Percentiles rank a stretch among this genome's conserved stretches.
Conservation (phyloP, 92 coral and sea anemone genomes). For the Bergia sp. region DNA sequence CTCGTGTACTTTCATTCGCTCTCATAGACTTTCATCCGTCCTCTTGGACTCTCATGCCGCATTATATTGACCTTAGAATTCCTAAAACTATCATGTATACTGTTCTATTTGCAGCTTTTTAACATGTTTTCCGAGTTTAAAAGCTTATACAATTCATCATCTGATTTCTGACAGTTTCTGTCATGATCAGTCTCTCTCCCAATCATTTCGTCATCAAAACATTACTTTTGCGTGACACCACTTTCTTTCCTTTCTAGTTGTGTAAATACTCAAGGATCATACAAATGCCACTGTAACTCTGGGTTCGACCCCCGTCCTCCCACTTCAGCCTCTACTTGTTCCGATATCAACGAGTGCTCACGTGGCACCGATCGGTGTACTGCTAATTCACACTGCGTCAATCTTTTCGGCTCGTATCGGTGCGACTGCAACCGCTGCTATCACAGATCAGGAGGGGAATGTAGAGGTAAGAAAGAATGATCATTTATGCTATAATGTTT, state of each 20-base stretch:
- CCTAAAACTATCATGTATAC: too few species aligned
- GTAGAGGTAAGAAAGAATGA: constrained; percentile 9
- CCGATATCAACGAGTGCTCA: constrained; percentile 55
- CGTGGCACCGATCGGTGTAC: constrained; percentile 32
- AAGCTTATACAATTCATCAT: too few species aligned
- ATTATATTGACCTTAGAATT: too few species aligned
- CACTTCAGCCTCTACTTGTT: constrained; percentile 19
- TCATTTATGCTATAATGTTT: not conserved
- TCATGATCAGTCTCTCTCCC: not conserved
- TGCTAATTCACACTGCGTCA: constrained; percentile 20
- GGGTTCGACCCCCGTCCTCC: constrained; percentile 35
- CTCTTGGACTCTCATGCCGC: too few species aligned
- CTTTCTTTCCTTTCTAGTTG: constrained; percentile 34
- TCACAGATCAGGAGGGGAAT: not conserved
- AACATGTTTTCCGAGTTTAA: too few species aligned
- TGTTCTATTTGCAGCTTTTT: too few species aligned
- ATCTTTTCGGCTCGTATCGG: constrained; percentile 36
- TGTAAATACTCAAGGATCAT: constrained; percentile 49
- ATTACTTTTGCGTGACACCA: not conserved
- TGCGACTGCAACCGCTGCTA: constrained; percentile 44
- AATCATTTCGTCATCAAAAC: not conserved
- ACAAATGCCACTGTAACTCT: constrained; percentile 45
- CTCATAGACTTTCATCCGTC: too few species aligned
- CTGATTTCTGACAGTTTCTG: too few species aligned
- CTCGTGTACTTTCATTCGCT: too few species aligned